Evolutionary conservation across 1,140 invertebrate species (phyloP).

Genomic region (Penaeus japonicus): DNA sequence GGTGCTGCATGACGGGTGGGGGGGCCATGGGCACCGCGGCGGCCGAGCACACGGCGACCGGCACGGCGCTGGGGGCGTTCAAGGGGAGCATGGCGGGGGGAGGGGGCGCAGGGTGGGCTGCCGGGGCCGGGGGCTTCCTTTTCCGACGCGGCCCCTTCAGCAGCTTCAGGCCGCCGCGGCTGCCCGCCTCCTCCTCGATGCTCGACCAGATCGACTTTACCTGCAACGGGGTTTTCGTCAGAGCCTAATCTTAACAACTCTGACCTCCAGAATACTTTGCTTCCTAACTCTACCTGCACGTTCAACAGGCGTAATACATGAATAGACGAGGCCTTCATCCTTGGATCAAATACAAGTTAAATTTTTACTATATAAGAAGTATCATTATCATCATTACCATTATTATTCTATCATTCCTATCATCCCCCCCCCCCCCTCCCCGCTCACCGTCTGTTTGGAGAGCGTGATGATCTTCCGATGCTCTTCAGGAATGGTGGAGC

Average conservation of each 20-base stretch:
- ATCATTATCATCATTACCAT: neutral
- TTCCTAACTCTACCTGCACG: neutral
- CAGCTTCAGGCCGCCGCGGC: neutral
- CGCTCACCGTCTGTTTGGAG: slow-evolving; percentile 46
- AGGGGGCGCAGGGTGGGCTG: neutral
- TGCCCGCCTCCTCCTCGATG: slow-evolving; percentile 50
- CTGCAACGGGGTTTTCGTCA: neutral
- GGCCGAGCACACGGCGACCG: neutral
- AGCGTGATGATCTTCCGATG: slow-evolving; percentile 42
- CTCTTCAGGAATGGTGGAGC: slow-evolving; percentile 39
- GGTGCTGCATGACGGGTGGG: slow-evolving; percentile 15
- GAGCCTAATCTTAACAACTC: neutral
- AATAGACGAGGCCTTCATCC: too few species aligned
- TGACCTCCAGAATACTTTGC: neutral
- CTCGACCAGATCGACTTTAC: slow-evolving; percentile 53
- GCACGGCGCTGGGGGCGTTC: neutral
- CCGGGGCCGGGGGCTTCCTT: neutral
- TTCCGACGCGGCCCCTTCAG: slow-evolving; percentile 31
- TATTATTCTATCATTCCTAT: neutral
- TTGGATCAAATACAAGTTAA: too few species aligned
- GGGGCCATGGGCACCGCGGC: neutral
- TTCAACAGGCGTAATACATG: too few species aligned
- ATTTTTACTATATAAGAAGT: too few species aligned
- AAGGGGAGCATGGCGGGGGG: neutral
- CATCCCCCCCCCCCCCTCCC: neutral